Percentiles rank a stretch among this genome's conserved stretches.
These are phyloP conservation scores for Anastatus disparis DNA, from an alignment of 1,140 invertebrate species.

Conservation along the genomic window DNA sequence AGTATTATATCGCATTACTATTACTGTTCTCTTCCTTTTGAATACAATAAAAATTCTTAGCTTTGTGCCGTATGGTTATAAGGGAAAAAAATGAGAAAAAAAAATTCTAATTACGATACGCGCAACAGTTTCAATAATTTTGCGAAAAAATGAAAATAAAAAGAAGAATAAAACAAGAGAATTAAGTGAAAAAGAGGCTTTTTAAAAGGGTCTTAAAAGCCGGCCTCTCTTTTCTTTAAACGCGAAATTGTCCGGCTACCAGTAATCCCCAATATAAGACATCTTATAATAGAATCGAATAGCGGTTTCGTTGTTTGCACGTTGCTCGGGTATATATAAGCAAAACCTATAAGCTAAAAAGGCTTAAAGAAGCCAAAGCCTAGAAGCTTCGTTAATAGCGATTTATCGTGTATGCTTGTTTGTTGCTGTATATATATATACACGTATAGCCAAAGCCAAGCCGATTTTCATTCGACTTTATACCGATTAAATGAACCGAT, in stretches of 20 bases:
- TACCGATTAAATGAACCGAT: slow-evolving; percentile 35
- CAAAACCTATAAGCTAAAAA: too few species aligned
- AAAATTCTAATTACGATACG: slow-evolving; percentile 35
- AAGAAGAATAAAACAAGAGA: too few species aligned
- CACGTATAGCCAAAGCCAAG: too few species aligned
- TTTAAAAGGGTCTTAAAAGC: neutral
- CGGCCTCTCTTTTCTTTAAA: too few species aligned
- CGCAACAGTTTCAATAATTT: slow-evolving; percentile 33
- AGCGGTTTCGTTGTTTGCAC: slow-evolving; percentile 21
- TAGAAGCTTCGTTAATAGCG: slow-evolving; percentile 42
- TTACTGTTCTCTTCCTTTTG: neutral
- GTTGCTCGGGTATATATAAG: too few species aligned
- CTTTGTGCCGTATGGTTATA: too few species aligned
- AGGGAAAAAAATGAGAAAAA: neutral
- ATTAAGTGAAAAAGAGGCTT: too few species aligned
- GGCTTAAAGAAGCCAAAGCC: too few species aligned
- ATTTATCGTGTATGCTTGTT: slow-evolving; percentile 38
- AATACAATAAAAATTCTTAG: too few species aligned
- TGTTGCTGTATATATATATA: too few species aligned
- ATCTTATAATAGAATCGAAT: slow-evolving; percentile 33
- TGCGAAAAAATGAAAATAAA: neutral
- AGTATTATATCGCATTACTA: neutral
- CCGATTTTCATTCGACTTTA: slow-evolving; percentile 37
- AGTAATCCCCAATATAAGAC: too few species aligned
- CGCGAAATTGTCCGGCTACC: slow-evolving; percentile 25